These are phyloP conservation scores for Mormyrus lacerda DNA, from an alignment of 2,113 vertebrate species.

Conservation along the genomic window DNA sequence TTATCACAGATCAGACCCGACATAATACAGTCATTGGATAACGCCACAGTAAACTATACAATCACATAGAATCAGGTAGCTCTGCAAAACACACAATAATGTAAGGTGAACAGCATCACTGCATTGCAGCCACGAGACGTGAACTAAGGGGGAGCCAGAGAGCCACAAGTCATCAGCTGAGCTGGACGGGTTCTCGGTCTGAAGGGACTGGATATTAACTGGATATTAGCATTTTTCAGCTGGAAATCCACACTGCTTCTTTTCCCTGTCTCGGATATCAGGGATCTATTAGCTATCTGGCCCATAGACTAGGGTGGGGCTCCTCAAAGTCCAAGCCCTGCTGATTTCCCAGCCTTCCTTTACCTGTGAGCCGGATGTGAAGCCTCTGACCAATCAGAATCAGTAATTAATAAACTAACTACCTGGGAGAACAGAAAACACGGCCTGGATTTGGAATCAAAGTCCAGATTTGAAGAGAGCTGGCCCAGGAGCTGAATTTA, in stretches of 20 bases:
- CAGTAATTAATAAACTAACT: not conserved
- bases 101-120: not conserved
- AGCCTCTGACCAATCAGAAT: not conserved
- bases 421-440: not conserved
- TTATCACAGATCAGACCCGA: not conserved
- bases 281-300: not conserved
- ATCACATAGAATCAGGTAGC: not conserved
- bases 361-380: not conserved
- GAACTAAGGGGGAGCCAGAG: not conserved
- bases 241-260: not conserved
- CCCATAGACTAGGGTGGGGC: not conserved
- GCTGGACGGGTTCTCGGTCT: not conserved
- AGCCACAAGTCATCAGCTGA: not conserved
- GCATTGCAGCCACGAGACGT: not conserved
- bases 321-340: not conserved
- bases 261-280: not conserved
- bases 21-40: not conserved
- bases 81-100: not conserved
- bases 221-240: constrained; percentile 8
- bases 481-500: not conserved
- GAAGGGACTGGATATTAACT: not conserved
- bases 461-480: not conserved
- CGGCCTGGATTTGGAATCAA: not conserved
- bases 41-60: not conserved
- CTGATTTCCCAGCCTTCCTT: not conserved